Evolutionary conservation across 2,797 vertebrate species (phyloP).

Genomic region (Streptopelia turtur): DNA sequence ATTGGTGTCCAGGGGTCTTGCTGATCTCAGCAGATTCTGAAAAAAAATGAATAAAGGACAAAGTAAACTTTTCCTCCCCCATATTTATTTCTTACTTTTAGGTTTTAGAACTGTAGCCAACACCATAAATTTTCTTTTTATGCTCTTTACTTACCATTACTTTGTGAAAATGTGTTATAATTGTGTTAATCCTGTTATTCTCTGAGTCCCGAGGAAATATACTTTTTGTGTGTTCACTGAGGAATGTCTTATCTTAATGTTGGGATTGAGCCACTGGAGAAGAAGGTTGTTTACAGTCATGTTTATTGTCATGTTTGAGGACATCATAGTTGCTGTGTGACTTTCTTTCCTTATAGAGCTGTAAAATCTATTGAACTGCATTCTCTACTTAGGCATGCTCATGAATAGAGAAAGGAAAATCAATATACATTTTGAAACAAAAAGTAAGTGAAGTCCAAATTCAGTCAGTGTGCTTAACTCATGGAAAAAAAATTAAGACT

Average conservation of each 20-base stretch:
- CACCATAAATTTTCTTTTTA: neutral
- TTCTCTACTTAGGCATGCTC: neutral
- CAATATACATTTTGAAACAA: neutral
- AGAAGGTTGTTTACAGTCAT: neutral
- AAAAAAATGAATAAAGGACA: neutral
- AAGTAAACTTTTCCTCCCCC: neutral
- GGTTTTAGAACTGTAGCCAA: neutral
- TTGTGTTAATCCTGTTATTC: neutral
- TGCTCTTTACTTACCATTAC: neutral
- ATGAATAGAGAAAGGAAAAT: neutral
- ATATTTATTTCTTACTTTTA: neutral
- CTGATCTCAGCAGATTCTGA: neutral
- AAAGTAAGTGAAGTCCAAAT: neutral
- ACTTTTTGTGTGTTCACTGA: neutral
- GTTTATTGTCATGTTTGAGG: neutral
- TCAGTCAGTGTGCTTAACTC: neutral
- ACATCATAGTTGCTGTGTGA: neutral
- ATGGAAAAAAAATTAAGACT: neutral
- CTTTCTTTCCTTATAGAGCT: neutral
- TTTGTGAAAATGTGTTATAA: neutral
- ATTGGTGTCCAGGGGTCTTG: neutral
- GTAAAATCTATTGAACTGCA: constrained; percentile 7
- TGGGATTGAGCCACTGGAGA: neutral
- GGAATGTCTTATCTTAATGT: neutral
- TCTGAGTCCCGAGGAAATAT: neutral